phyloP scores from a whole-genome alignment of 2,888 invertebrate species.

The Dinocampus coccinellae region DNA sequence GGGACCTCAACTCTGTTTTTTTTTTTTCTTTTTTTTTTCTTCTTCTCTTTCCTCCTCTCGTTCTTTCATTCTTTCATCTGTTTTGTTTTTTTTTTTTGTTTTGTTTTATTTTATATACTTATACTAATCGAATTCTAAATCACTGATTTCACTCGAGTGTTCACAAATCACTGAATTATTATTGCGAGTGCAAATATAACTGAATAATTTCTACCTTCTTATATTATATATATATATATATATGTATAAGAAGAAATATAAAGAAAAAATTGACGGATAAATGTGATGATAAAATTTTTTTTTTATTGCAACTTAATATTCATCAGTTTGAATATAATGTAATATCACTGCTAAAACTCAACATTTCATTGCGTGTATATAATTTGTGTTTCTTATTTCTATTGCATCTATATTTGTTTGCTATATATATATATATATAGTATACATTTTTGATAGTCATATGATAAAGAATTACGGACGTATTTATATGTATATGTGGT shows the following conservation, averaged over 20 bases:
- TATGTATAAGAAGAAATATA: neutral
- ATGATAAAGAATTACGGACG: conserved; percentile 16
- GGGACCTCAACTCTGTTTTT: neutral
- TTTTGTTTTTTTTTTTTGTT: neutral
- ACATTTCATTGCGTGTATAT: neutral
- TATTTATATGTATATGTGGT: neutral
- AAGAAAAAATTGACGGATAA: neutral
- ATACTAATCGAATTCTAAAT: conserved; percentile 16
- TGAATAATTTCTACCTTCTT: neutral
- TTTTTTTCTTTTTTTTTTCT: neutral
- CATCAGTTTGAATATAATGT: too few species aligned
- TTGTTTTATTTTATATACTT: neutral
- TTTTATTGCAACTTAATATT: too few species aligned
- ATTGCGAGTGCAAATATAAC: neutral
- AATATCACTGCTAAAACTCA: too few species aligned
- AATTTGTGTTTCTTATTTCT: neutral
- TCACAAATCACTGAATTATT: conserved; percentile 24
- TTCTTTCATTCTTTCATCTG: neutral
- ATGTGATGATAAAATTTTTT: neutral
- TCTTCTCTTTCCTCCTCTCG: too few species aligned
- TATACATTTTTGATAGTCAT: conserved; percentile 19
- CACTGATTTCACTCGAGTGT: conserved; percentile 4
- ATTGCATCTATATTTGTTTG: neutral
- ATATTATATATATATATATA: neutral
- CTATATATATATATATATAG: neutral